Base-by-base conservation (phyloP, 1,140 invertebrate genomes). In the Drosophila sucinea region DNA sequence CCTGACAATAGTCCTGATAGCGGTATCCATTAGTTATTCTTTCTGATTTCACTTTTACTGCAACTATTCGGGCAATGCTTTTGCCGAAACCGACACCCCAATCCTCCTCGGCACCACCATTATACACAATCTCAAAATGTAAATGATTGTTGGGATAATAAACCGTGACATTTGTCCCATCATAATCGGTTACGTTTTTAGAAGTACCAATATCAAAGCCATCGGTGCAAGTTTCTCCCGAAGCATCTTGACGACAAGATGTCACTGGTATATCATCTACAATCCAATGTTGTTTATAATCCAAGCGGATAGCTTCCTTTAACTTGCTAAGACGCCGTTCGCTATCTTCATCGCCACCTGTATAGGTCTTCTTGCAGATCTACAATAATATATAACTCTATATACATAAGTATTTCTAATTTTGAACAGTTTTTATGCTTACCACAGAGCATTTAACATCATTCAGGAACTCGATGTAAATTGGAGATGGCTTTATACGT, bases 181-280 rank as follows among this genome's bases (percentile, higher is more conserved):
- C 83, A 67, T 77, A 66, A 17, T 60, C 66, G 51, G 70, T 70
- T 5, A 65, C 60, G 38, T 92, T 91, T 17, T 93, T 91, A 84
- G 96, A 97, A 92, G 98, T 99, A 25, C 98, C 98, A 95, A 99
- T 98, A 0, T 98, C 98, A 92, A 99, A 99, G 44, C 98, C 98
- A 61, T 96, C 97, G 38, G 95, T 97, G 91, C 98, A 99, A 93
- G 96, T 96, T 33, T 58, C 32, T 0, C 6, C 27, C 23, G 8
- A 23, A 8, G 27, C 5, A 4, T 8, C 23, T 23, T 32, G 30
- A 5, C 7, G 25, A n/a, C 47, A 62, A 8, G 3, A 47, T n/a
- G 10, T 33, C 11, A 54, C 60, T 10, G 56, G 56, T 17, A 58
- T 10, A 25, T 10, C 1, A 25, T 58, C 56, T 0, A 58, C 10